phyloP scores from a whole-genome alignment of 2,888 invertebrate species.

The Phasia obesa region DNA sequence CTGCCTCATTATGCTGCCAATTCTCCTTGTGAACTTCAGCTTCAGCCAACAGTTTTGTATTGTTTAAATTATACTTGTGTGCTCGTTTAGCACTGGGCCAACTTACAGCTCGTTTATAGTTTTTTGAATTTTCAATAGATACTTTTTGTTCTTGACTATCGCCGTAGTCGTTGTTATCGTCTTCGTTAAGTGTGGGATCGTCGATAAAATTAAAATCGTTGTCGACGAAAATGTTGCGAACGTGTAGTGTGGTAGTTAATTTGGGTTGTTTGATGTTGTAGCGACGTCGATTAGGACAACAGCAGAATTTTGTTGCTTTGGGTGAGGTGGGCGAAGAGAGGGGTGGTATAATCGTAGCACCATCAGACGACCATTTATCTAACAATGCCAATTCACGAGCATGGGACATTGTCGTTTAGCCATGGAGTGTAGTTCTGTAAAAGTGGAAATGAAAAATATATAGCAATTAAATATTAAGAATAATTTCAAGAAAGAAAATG shows the following conservation, averaged over 20 bases:
- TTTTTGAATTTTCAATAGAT: conserved; percentile 52
- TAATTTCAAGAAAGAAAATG: neutral
- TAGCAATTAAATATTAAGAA: neutral
- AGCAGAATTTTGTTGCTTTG: conserved; percentile 78
- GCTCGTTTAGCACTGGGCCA: conserved; percentile 67
- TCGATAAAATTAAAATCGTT: conserved; percentile 80
- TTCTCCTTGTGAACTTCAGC: conserved; percentile 62
- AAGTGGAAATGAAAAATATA: conserved; percentile 40
- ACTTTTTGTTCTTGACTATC: conserved; percentile 51
- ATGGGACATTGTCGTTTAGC: conserved; percentile 81
- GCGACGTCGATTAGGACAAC: conserved; percentile 79
- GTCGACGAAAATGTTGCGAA: conserved; percentile 78
- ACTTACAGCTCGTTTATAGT: conserved; percentile 66
- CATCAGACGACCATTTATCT: conserved; percentile 80
- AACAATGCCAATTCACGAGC: conserved; percentile 81
- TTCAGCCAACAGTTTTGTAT: conserved; percentile 32
- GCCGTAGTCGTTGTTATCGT: conserved; percentile 54
- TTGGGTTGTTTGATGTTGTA: conserved; percentile 78
- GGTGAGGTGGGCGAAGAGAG: conserved; percentile 79
- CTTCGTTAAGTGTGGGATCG: conserved; percentile 76
- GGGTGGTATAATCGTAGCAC: conserved; percentile 76
- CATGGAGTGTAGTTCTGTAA: conserved; percentile 80
- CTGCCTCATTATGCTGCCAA: conserved; percentile 41
- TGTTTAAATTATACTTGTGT: conserved; percentile 49
- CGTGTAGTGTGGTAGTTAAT: conserved; percentile 75